These are phyloP conservation scores for Agrypnia vestita DNA, from an alignment of 1,140 invertebrate genomes.

Conservation along the genomic window DNA sequence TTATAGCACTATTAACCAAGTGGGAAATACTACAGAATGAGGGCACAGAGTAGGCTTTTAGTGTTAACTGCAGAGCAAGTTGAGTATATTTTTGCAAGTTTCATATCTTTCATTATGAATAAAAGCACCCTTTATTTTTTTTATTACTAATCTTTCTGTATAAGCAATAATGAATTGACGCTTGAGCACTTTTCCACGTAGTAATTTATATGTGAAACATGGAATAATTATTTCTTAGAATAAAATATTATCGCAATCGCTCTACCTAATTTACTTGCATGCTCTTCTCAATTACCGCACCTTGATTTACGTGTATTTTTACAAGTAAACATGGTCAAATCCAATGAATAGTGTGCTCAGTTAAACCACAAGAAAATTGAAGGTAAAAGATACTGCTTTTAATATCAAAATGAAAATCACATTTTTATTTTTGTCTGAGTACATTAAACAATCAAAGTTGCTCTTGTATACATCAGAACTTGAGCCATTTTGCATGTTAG, in stretches of 20 bases:
- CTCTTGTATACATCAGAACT: too few species aligned
- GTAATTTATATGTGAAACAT: conserved; percentile 42
- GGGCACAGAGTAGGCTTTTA: conserved; percentile 1
- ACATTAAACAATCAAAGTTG: too few species aligned
- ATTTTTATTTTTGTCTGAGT: too few species aligned
- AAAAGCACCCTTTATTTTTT: conserved; percentile 31
- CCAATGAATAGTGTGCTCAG: too few species aligned
- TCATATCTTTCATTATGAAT: conserved; percentile 36
- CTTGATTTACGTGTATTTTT: too few species aligned
- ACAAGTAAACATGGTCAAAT: too few species aligned
- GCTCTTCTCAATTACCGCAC: background rate
- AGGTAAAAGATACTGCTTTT: too few species aligned
- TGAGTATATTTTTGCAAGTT: conserved; percentile 17
- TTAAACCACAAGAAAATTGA: too few species aligned
- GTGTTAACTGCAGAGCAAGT: conserved; percentile 5
- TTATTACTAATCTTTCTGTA: conserved; percentile 43
- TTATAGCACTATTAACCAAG: background rate
- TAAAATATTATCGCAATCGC: conserved; percentile 29
- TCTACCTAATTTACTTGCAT: conserved; percentile 12
- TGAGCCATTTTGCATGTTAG: too few species aligned
- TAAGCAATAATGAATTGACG: conserved; percentile 43
- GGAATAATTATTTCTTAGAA: conserved; percentile 33
- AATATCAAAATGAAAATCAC: too few species aligned
- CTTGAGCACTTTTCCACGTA: conserved; percentile 38
- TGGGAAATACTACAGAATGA: conserved; percentile 16